These are phyloP conservation scores for Brachirus orientalis DNA, from an alignment of 2,113 vertebrate species.

Conservation along the genomic window DNA sequence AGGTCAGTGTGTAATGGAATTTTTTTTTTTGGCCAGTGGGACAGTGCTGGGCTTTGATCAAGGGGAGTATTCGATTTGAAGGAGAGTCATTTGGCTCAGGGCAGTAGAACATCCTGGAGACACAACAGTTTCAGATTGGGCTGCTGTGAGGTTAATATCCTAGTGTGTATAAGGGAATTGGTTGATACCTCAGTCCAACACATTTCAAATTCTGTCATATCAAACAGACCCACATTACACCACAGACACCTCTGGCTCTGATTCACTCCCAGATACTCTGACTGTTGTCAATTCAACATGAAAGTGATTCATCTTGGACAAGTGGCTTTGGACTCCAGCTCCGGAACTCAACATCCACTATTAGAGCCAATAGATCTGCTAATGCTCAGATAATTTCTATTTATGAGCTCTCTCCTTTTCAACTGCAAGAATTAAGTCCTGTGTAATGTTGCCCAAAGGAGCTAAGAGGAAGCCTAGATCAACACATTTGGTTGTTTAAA, in stretches of 20 bases:
- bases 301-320: constrained; percentile 25
- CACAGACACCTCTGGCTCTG: constrained; percentile 21
- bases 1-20: constrained; percentile 78
- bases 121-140: constrained; percentile 34
- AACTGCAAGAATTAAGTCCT: neutral
- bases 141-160: constrained; percentile 73
- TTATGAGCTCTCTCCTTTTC: constrained; percentile 15
- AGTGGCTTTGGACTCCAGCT: constrained; percentile 1
- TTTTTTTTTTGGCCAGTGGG: constrained; percentile 70
- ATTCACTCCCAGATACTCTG: constrained; percentile 33
- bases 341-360: constrained; percentile 4
- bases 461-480: neutral
- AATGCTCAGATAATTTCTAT: constrained; percentile 3
- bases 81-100: constrained; percentile 70
- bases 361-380: constrained; percentile 15
- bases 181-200: constrained; percentile 39
- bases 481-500: neutral
- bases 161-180: constrained; percentile 65
- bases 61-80: constrained; percentile 77
- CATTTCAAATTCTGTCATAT: constrained; percentile 38
- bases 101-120: constrained; percentile 58
- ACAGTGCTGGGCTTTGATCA: constrained; percentile 74
- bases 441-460: neutral
- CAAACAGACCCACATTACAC: constrained; percentile 23
- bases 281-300: constrained; percentile 1